Evolutionary conservation across 2,888 invertebrate species (phyloP), one percentile per base, ranked within the genome.

Genomic region (Tyria jacobaeae): DNA sequence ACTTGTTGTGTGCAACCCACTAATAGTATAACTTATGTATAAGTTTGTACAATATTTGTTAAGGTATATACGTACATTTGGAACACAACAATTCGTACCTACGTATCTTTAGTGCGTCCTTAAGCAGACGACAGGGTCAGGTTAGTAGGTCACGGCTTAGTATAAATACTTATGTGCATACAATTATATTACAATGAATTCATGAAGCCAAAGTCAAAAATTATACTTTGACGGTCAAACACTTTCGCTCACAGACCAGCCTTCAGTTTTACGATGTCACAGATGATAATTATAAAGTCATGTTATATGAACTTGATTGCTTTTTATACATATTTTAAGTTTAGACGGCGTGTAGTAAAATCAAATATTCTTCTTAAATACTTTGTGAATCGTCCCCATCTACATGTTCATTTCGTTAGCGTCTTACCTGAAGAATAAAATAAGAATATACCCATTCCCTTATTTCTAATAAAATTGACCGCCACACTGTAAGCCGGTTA

Each of bases 121-220:
- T 54, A 31, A 41, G 54, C 25, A 24, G 44, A 5, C 25, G 21
- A 25, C 47, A 47, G 44, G 44, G 44, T 25, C 58, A 52, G 21
- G 34, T 24, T 44, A 51, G 58, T 52, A 7, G 31, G 41, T 15
- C 59, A 59, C 21, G 54, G 39, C 27, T 44, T 25, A 27, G 15
- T n/a, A 9, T 53, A 53, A 35, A 37, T 15, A 37, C n/a, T n/a
- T n/a, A n/a, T n/a, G n/a, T n/a, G n/a, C 37, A 37, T 52, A 52
- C 24, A 52, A 39, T 53, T 17, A 25, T 53, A 37, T 25, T 39
- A 12, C 25, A 37, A 25, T n/a, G n/a, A 10, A 51, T 35, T 21
- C 53, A 39, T n/a, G 51, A 34, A 35, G 15, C 21, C 34, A 21
- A 35, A 51, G 21, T 14, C 14, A 44, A 44, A 44, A 44, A 21